Evolutionary conservation across 2,888 invertebrate species (phyloP).

Genomic region (Muscina levida): DNA sequence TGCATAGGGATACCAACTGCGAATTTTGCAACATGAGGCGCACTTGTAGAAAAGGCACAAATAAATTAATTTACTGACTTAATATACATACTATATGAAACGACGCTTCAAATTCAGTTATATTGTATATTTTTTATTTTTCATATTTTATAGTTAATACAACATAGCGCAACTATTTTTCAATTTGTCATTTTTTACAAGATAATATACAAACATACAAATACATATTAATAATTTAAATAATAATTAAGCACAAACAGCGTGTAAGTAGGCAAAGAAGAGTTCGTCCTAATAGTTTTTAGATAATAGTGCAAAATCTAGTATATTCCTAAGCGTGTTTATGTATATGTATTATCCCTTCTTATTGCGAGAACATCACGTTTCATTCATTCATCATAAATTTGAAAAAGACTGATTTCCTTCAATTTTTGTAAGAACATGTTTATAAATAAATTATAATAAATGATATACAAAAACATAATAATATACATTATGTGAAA

Average conservation of each 20-base stretch:
- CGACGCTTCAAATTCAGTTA: slow-evolving; percentile 47
- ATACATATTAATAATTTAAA: too few species aligned
- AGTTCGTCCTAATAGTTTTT: neutral
- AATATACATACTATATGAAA: slow-evolving; percentile 40
- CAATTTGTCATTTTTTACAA: too few species aligned
- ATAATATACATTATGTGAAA: slow-evolving; percentile 19
- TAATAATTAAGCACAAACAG: too few species aligned
- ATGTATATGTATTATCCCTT: neutral
- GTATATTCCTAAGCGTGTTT: neutral
- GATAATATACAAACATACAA: too few species aligned
- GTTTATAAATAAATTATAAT: slow-evolving; percentile 38
- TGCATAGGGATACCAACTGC: too few species aligned
- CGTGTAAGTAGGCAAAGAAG: neutral
- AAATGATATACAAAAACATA: slow-evolving; percentile 31
- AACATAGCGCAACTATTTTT: neutral
- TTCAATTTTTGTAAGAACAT: slow-evolving; percentile 73
- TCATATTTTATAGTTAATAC: neutral
- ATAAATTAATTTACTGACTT: too few species aligned
- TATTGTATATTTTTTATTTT: neutral
- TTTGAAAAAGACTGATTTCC: slow-evolving; percentile 80
- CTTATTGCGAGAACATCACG: slow-evolving; percentile 20
- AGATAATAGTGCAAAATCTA: neutral
- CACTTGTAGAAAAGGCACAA: too few species aligned
- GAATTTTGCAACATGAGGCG: too few species aligned
- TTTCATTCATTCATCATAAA: slow-evolving; percentile 50